These are phyloP conservation scores for Morus bassanus DNA, from an alignment of 2,797 vertebrate species.

Conservation along the genomic window DNA sequence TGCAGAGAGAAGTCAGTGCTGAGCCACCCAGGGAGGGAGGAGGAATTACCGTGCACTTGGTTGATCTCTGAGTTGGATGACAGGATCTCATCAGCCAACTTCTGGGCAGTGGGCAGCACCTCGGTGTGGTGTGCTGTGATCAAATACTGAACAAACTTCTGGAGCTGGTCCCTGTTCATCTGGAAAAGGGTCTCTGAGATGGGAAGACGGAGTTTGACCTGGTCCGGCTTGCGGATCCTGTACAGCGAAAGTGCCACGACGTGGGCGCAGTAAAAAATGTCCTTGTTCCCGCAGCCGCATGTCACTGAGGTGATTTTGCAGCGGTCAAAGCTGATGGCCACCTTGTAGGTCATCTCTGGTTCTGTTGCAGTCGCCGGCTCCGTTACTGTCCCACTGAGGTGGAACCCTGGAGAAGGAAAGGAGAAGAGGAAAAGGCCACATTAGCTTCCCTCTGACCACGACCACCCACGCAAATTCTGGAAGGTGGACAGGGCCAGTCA, in stretches of 20 bases:
- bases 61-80: conserved; percentile 91
- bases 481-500: neutral
- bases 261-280: conserved; percentile 98
- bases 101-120: conserved; percentile 87
- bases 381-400: conserved; percentile 95
- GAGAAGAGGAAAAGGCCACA: neutral
- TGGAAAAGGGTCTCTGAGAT: conserved; percentile 92
- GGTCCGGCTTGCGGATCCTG: conserved; percentile 95
- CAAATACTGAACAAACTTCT: conserved; percentile 91
- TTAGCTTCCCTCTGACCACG: neutral
- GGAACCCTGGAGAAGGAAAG: conserved; percentile 84
- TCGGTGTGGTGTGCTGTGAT: conserved; percentile 87
- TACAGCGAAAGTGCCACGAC: conserved; percentile 97
- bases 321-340: conserved; percentile 98
- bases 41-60: conserved; percentile 85
- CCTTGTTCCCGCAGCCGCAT: conserved; percentile 95
- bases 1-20: neutral
- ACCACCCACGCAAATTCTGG: neutral
- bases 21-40: neutral
- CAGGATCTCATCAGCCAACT: conserved; percentile 89
- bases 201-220: conserved; percentile 92
- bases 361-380: conserved; percentile 88
- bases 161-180: conserved; percentile 91
- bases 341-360: conserved; percentile 92
- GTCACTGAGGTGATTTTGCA: conserved; percentile 99